phyloP scores from a whole-genome alignment of 1,140 invertebrate species.

The Coelopa frigida region DNA sequence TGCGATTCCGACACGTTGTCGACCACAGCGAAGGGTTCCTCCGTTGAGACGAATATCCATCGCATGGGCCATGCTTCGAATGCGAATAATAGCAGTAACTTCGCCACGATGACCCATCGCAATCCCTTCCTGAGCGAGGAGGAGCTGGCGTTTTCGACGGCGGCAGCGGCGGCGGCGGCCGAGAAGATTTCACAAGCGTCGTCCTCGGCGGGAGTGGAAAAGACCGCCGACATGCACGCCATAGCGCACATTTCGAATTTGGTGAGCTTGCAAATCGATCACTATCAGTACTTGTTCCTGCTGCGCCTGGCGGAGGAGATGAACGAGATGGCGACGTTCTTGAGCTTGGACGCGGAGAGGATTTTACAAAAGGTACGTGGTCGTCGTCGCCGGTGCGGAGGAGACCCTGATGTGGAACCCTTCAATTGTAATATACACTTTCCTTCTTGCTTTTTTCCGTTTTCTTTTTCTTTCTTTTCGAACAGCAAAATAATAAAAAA shows the following conservation, averaged over 20 bases:
- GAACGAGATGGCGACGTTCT: constrained; percentile 68
- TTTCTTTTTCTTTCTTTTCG: neutral
- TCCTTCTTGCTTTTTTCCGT: no score
- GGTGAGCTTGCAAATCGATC: constrained; percentile 80
- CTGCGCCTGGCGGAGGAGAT: constrained; percentile 76
- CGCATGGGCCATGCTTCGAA: constrained; percentile 12
- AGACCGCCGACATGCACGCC: constrained; percentile 56
- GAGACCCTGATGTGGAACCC: no score
- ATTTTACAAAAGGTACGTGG: constrained; percentile 50
- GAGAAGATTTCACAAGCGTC: neutral
- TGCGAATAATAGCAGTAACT: constrained; percentile 7
- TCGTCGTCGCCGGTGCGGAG: neutral
- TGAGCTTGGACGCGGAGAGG: constrained; percentile 69
- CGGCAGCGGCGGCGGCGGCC: neutral
- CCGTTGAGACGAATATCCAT: constrained; percentile 15
- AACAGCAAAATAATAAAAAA: constrained; percentile 46
- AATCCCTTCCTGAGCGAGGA: constrained; percentile 38
- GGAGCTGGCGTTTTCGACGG: constrained; percentile 15
- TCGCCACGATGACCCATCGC: no score
- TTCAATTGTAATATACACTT: no score
- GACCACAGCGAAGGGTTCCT: neutral
- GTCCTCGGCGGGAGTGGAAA: constrained; percentile 14
- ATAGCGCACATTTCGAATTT: constrained; percentile 69
- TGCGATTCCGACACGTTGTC: neutral
- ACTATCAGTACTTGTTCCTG: constrained; percentile 87